Evolutionary conservation across 2,888 invertebrate species (phyloP).

Genomic region (Ashinkailepas kermadecensis): DNA sequence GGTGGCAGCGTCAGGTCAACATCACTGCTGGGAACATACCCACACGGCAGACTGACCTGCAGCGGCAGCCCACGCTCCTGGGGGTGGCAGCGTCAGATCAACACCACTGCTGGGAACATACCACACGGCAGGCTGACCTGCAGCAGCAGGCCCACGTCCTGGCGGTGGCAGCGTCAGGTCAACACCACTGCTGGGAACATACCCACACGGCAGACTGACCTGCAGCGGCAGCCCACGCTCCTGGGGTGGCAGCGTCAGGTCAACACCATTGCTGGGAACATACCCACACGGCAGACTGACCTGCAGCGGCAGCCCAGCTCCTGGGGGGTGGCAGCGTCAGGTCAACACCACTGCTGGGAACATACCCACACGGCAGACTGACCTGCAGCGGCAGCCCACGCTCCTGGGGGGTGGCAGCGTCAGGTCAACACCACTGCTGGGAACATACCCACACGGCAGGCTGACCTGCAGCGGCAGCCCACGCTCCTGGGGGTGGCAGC

Average conservation of each 20-base stretch:
- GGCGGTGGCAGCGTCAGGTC: no score
- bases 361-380: background rate
- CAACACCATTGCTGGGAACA: background rate
- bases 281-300: background rate
- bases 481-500: slow-evolving; percentile 54
- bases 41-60: background rate
- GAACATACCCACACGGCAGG: slow-evolving; percentile 54
- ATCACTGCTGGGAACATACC: no score
- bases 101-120: background rate
- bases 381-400: background rate
- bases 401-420: no score
- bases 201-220: no score
- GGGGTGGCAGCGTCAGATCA: background rate
- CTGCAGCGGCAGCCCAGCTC: no score
- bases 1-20: no score
- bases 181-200: no score
- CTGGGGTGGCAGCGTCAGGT: background rate
- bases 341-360: background rate
- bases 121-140: background rate
- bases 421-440: background rate
- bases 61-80: no score
- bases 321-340: no score
- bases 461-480: slow-evolving; percentile 72
- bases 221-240: no score
- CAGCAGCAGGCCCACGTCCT: no score